These are phyloP conservation scores for Lagopus muta DNA, from an alignment of 2,113 vertebrate species.

Conservation along the genomic window DNA sequence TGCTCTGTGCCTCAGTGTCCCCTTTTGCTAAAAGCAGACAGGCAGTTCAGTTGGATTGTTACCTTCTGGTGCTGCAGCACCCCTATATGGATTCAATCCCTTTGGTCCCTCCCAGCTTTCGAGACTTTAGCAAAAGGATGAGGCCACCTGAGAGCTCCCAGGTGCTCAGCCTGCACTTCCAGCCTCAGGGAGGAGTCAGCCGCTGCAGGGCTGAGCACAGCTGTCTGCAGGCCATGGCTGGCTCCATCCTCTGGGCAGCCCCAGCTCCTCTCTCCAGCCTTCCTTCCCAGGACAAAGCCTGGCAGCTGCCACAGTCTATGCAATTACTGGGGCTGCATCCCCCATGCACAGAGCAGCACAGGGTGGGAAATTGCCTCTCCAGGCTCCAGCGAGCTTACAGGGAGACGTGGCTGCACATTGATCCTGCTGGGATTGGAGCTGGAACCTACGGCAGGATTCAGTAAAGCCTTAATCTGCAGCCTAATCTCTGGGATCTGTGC, in stretches of 20 bases:
- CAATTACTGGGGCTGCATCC: neutral
- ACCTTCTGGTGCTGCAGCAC: neutral
- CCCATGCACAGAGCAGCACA: neutral
- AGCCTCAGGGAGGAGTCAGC: neutral
- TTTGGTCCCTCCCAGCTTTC: neutral
- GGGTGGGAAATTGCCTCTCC: neutral
- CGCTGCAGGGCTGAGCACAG: too few relatives aligned
- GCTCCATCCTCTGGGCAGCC: neutral
- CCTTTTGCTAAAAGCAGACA: neutral
- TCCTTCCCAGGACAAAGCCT: neutral
- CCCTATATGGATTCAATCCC: neutral
- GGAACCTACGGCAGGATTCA: constrained; percentile 32
- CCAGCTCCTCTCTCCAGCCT: neutral
- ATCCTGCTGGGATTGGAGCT: neutral
- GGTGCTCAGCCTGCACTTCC: neutral
- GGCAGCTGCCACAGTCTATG: neutral
- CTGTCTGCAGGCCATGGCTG: too few relatives aligned
- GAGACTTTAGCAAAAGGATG: neutral
- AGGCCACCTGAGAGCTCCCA: neutral
- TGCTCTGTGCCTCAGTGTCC: neutral
- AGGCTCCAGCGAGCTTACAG: neutral
- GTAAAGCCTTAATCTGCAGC: constrained; percentile 54
- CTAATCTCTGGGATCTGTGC: constrained; percentile 55
- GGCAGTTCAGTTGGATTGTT: neutral
- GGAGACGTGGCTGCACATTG: neutral